Evolutionary conservation across 2,888 invertebrate genomes (phyloP), one percentile per base, ranked within the genome.

Genomic region (Synergus umbraculus): DNA sequence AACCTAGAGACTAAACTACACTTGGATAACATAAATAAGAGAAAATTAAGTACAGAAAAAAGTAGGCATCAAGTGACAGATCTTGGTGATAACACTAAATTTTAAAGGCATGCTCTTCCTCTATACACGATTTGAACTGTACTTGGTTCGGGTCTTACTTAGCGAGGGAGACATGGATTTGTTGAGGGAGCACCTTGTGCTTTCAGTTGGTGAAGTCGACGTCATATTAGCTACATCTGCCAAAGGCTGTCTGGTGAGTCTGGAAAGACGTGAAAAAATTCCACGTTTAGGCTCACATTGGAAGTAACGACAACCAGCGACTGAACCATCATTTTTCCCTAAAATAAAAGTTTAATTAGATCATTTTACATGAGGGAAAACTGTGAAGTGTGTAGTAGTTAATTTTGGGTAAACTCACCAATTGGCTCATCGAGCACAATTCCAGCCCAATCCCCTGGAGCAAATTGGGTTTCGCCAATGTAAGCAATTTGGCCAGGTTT

Each of bases 401-500:
- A 37, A 37, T 37, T 37, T 37, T 37, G 5, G 37, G 37, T 37
- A 37, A 37, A 85, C 93, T 93, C 94, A 96, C 99, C 99, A 89
- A 97, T 96, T 63, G 98, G 95, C 87, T 98, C 97, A 92, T 99
- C 99, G 86, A 99, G 95, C 82, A 98, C 99, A 81, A 99, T 96
- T 76, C 99, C 99, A 76, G 98, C 99, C 99, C 99, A 99, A 85
- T 99, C 98, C 81, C 99, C 99, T 29, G 98, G 97, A 18, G 98
- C 99, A 93, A 99, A 99, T 92, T 98, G 97, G 77, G 98, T 98
- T 90, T 97, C 97, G 46, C 99, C 98, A 79, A 98, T 96, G 92
- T 97, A 99, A 63, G 98, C 97, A 86, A 99, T 97, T 90, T 96
- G 96, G 54, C 98, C 99, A 2, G 97, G 95, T 91, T 98, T 98